These are phyloP conservation scores for Polietes domitor DNA, from an alignment of 2,888 invertebrate genomes.

Conservation along the genomic window DNA sequence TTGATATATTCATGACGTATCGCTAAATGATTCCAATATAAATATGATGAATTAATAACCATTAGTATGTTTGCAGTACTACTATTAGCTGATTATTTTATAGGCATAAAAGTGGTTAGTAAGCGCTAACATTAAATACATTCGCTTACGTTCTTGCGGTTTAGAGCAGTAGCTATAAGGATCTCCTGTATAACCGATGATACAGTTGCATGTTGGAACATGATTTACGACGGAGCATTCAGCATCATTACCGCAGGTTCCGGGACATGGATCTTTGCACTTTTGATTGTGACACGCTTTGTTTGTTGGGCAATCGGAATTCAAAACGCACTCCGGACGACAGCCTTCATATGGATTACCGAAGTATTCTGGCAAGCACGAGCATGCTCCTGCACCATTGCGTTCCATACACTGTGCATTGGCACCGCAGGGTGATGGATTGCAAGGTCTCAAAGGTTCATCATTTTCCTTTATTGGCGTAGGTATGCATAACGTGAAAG, in stretches of 20 bases:
- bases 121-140: constrained; percentile 65
- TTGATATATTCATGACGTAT: constrained; percentile 80
- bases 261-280: constrained; percentile 89
- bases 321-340: constrained; percentile 87
- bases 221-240: constrained; percentile 88
- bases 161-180: constrained; percentile 82
- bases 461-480: constrained; percentile 77
- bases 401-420: constrained; percentile 87
- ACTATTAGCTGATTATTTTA: constrained; percentile 6
- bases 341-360: constrained; percentile 91
- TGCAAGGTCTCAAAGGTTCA: constrained; percentile 84
- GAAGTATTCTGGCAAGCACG: constrained; percentile 86
- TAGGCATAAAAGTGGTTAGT: constrained; percentile 54
- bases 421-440: constrained; percentile 87
- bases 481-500: constrained; percentile 84
- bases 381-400: constrained; percentile 87
- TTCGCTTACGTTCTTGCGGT: constrained; percentile 78
- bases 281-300: constrained; percentile 88
- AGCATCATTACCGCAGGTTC: constrained; percentile 88
- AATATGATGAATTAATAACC: not conserved
- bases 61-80: not conserved
- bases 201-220: constrained; percentile 86
- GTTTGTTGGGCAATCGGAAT: constrained; percentile 87
- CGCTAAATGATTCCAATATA: constrained; percentile 82
- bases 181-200: constrained; percentile 85